phyloP scores from a whole-genome alignment of 2,888 invertebrate species.

The Ryuthela nishihirai region DNA sequence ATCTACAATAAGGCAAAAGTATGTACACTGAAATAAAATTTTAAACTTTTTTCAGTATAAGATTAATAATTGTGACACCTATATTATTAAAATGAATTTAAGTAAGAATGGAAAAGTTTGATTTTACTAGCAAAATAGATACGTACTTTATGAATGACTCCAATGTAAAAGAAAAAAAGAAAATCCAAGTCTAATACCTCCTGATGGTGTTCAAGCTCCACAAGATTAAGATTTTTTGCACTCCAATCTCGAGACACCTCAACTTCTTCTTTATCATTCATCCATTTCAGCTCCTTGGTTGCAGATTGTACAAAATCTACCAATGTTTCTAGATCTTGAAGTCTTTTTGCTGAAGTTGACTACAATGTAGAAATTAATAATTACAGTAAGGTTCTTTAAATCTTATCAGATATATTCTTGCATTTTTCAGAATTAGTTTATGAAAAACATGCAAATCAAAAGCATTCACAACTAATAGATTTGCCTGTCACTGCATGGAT shows the following conservation, averaged over 20 bases:
- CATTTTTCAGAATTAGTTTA: too few species aligned
- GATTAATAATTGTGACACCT: neutral
- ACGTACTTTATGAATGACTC: conserved; percentile 2
- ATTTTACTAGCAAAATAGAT: neutral
- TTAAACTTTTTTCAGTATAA: too few species aligned
- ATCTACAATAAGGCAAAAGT: neutral
- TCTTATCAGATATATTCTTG: too few species aligned
- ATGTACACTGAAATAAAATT: neutral
- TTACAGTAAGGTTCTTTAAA: too few species aligned
- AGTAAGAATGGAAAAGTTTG: neutral
- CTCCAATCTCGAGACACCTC: conserved; percentile 97
- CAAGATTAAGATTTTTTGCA: conserved; percentile 85
- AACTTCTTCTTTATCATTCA: conserved; percentile 92
- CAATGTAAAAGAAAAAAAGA: conserved; percentile 42
- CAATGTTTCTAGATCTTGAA: conserved; percentile 86
- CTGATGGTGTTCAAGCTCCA: conserved; percentile 88
- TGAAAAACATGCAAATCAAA: too few species aligned
- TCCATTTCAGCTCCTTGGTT: conserved; percentile 91
- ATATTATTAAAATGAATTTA: neutral
- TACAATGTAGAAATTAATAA: neutral
- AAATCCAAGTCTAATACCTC: conserved; percentile 68
- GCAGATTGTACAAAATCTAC: conserved; percentile 84
- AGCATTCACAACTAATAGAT: too few species aligned
- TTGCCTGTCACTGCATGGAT: too few species aligned
- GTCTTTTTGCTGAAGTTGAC: conserved; percentile 58